These are phyloP conservation scores for Magallana nippona DNA, from an alignment of 2,888 invertebrate species.

Conservation along the genomic window DNA sequence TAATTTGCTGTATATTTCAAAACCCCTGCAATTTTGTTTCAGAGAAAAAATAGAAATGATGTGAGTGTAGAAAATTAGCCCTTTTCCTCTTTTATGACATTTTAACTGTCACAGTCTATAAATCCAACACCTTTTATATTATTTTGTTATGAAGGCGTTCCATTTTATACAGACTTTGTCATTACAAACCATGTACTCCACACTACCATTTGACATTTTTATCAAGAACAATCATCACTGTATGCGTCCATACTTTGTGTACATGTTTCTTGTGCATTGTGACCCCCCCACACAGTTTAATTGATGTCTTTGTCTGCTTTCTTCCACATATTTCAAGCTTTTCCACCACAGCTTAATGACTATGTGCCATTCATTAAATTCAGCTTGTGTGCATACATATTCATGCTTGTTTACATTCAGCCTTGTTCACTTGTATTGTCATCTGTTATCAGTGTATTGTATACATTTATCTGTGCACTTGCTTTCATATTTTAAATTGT, in stretches of 20 bases:
- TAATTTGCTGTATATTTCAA: not conserved
- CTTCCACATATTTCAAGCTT: conserved; percentile 6
- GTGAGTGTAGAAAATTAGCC: conserved; percentile 34
- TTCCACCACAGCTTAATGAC: not conserved
- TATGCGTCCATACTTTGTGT: not conserved
- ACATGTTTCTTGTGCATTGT: too few relatives aligned
- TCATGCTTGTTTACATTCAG: too few relatives aligned
- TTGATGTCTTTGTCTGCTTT: not conserved
- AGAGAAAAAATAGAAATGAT: conserved; percentile 24
- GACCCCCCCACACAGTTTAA: not conserved
- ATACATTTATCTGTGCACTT: too few relatives aligned
- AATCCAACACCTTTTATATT: not conserved
- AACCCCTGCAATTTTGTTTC: conserved; percentile 22
- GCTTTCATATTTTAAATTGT: too few relatives aligned
- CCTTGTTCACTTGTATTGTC: too few relatives aligned
- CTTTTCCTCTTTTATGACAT: conserved; percentile 3
- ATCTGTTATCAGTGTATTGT: too few relatives aligned
- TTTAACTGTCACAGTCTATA: not conserved
- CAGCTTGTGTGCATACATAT: too few relatives aligned
- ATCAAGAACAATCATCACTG: not conserved
- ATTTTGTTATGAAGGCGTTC: conserved; percentile 6
- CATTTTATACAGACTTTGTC: not conserved
- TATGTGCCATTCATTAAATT: too few relatives aligned
- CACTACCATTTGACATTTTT: not conserved
- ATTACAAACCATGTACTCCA: not conserved